Base-by-base conservation (phyloP, 1,140 invertebrate genomes). In the Lasioglossum albipes region DNA sequence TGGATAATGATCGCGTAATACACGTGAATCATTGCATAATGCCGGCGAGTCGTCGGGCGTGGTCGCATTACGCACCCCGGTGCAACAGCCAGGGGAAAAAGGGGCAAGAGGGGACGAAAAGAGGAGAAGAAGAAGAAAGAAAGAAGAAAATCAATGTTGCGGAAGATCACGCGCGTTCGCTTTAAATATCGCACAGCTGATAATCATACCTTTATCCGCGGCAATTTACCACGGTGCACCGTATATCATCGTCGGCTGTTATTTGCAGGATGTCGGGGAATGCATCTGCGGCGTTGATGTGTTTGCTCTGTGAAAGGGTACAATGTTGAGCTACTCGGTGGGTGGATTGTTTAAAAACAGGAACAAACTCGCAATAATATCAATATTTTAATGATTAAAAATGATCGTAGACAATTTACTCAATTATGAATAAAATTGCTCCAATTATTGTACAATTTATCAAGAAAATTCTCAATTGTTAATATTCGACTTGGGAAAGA, bases 1-100 rank as follows among this genome's bases (percentile, higher is more conserved):
- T 77, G 42, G 67, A 62, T 78, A 71, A 74, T 79, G 54, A 66
- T 79, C 49, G 16, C 16, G n/a, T 79, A 74, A 79, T 67, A 42
- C 73, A 66, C 22, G 41, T 65, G 70, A 79, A 79, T 79, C 65
- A 74, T 79, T 74, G 70, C 61, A 57, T 57, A 74, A 79, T 66
- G 59, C 7, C 7, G 69, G 27, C 5, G 57, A 78, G 42, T 20
- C 18, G 61, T 42, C 52, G 77, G 77, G 77, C 70, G 77, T 79
- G 77, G 77, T 6, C 62, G 49, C 13, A 31, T 73, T 74, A 73
- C 52, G 52, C 54, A 36, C 9, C 20, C 27, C 41, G n/a, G 31
- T 6, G 13, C 57, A 20, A 20, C 13, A 5, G 57, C 5, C 16
- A 12, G 0, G 45, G 45, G 10, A 49, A 49, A 13, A 49, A 49